A percentile compares a stretch with the other conserved stretches of the same genome.
phyloP scores from a whole-genome alignment of 2,888 invertebrate species.

The Malachius bipustulatus region DNA sequence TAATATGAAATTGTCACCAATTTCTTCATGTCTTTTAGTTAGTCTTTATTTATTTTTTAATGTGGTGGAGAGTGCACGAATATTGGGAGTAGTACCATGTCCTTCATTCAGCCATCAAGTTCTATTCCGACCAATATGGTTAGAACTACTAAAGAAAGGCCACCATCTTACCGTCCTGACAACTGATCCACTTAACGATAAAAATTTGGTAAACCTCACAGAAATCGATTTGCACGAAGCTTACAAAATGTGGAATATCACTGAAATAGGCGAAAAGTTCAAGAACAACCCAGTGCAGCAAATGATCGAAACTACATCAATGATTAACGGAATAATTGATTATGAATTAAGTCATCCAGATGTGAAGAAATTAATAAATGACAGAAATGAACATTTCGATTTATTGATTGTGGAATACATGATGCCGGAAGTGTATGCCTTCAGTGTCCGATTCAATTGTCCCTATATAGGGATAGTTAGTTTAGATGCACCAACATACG shows the following conservation, averaged over 20 bases:
- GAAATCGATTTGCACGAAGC: too few relatives aligned
- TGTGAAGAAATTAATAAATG: slow-evolving; percentile 1
- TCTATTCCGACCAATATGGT: slow-evolving; percentile 35
- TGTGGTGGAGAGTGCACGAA: slow-evolving; percentile 15
- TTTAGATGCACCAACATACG: slow-evolving; percentile 38
- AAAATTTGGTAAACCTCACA: slow-evolving; percentile 26
- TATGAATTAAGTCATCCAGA: slow-evolving; percentile 8
- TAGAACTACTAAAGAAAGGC: slow-evolving; percentile 35
- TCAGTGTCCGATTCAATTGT: slow-evolving; percentile 42
- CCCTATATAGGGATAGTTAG: slow-evolving; percentile 44
- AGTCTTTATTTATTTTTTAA: not conserved
- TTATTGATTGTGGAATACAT: slow-evolving; percentile 45
- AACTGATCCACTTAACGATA: slow-evolving; percentile 33
- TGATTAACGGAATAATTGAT: too few relatives aligned
- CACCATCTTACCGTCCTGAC: slow-evolving; percentile 39
- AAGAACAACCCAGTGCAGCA: too few relatives aligned
- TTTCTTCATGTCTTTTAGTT: too few relatives aligned
- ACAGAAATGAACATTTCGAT: slow-evolving; percentile 40
- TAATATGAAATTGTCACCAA: too few relatives aligned
- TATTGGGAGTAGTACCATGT: slow-evolving; percentile 19
- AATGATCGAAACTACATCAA: too few relatives aligned
- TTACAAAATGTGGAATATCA: too few relatives aligned
- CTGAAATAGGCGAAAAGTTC: too few relatives aligned
- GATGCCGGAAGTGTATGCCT: slow-evolving; percentile 39
- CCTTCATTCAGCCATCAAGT: slow-evolving; percentile 37